Conservation (phyloP, 2,888 invertebrate species). For the Drosophila paramelanica region DNA sequence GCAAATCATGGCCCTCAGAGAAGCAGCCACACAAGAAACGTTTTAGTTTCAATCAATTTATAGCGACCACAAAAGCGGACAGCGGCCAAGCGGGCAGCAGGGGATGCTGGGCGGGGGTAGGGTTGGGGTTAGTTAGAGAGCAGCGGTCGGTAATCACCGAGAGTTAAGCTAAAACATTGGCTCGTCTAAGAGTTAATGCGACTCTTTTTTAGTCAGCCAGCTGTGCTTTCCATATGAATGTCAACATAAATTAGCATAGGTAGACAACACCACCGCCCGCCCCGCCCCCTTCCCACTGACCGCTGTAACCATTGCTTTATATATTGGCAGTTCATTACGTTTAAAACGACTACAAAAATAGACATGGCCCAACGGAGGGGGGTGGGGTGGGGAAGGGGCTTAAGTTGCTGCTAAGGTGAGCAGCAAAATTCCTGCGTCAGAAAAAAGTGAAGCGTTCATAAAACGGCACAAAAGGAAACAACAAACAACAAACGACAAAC, state of each 20-base stretch:
- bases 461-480: constrained; percentile 71
- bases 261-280: constrained; percentile 1
- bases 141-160: constrained; percentile 1
- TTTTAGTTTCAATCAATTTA: constrained; percentile 9
- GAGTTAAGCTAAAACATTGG: constrained; percentile 6
- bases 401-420: constrained; percentile 7
- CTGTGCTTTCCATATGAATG: constrained; percentile 26
- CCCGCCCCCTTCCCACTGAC: background rate
- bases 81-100: too few species aligned
- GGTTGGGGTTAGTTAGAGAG: background rate
- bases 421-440: constrained; percentile 65
- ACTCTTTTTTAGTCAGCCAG: constrained; percentile 5
- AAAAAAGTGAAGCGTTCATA: constrained; percentile 71
- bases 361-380: constrained; percentile 33
- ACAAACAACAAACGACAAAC: constrained; percentile 45
- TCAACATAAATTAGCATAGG: constrained; percentile 70
- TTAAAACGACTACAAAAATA: constrained; percentile 50
- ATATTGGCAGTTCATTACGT: constrained; percentile 58
- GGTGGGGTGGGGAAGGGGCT: background rate
- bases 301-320: constrained; percentile 20
- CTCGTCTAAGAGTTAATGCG: background rate
- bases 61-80: background rate
- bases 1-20: background rate
- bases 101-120: background rate
- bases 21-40: constrained; percentile 1